Conservation (phyloP, 2,113 vertebrate genomes). For the Indicator maculatus region DNA sequence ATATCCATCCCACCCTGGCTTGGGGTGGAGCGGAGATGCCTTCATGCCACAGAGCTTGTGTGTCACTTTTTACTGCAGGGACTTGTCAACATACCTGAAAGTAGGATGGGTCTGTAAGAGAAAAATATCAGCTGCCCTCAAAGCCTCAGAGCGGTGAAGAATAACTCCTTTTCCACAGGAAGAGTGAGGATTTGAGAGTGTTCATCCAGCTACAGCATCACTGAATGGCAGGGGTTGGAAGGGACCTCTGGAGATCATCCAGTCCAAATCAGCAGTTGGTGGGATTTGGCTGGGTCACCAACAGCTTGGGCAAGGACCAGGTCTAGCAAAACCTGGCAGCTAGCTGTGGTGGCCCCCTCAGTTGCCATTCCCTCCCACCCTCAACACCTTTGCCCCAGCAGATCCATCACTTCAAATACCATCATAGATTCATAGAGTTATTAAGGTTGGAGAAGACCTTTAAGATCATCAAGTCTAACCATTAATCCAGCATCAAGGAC, state of each 20-base stretch:
- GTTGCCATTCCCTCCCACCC: background rate
- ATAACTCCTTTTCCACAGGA: background rate
- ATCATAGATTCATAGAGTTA: background rate
- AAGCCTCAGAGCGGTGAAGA: no score
- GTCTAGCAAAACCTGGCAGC: background rate
- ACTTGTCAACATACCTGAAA: background rate
- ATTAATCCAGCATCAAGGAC: background rate
- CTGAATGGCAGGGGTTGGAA: no score
- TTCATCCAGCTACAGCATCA: background rate
- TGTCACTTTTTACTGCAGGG: background rate
- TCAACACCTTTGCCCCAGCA: background rate
- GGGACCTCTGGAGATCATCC: no score
- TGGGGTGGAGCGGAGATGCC: no score
- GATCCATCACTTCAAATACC: background rate
- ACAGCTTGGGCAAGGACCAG: no score
- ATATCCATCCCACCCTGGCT: background rate
- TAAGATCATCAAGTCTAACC: no score
- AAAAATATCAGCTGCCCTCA: background rate
- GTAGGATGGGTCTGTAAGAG: background rate
- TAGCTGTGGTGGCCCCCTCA: background rate
- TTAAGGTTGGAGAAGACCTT: no score
- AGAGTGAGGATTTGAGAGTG: background rate
- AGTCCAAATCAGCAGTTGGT: no score
- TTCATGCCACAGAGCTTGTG: rapidly evolving
- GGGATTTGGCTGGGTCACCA: no score